Percentiles rank a stretch among this genome's conserved stretches.
Conservation (phyloP, 2,113 vertebrate species). For the Takifugu bimaculatus region DNA sequence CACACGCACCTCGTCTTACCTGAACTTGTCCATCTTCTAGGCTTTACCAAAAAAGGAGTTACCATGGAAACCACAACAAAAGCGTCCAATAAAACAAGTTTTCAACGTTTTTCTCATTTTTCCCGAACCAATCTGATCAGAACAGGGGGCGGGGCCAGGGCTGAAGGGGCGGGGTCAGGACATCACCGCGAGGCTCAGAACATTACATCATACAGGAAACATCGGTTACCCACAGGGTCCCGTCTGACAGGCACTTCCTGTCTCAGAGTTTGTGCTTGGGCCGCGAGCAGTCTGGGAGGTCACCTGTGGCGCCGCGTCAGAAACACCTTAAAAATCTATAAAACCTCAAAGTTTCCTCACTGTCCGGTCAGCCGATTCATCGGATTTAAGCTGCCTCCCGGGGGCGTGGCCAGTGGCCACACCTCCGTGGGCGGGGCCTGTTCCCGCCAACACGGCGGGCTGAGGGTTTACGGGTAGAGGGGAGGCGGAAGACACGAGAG, state of each 20-base stretch:
- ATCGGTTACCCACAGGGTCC: conserved; percentile 42
- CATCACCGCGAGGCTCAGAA: conserved; percentile 53
- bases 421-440: too few relatives aligned
- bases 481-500: conserved; percentile 23
- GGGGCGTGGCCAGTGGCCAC: too few relatives aligned
- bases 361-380: too few relatives aligned
- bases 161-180: neutral
- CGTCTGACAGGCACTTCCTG: conserved; percentile 9
- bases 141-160: neutral
- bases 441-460: too few relatives aligned
- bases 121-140: conserved; percentile 27
- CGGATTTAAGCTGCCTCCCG: too few relatives aligned
- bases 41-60: conserved; percentile 44
- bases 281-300: conserved; percentile 49
- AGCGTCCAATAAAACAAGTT: neutral
- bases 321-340: too few relatives aligned
- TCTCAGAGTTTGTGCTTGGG: conserved; percentile 1
- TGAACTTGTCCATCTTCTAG: conserved; percentile 69
- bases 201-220: conserved; percentile 57
- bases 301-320: neutral
- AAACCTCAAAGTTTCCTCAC: too few relatives aligned
- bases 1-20: conserved; percentile 62
- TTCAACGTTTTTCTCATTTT: conserved; percentile 16
- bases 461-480: neutral
- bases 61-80: conserved; percentile 47